Conservation (phyloP, 1,140 invertebrate species). For the Hypsibius dujardini region DNA sequence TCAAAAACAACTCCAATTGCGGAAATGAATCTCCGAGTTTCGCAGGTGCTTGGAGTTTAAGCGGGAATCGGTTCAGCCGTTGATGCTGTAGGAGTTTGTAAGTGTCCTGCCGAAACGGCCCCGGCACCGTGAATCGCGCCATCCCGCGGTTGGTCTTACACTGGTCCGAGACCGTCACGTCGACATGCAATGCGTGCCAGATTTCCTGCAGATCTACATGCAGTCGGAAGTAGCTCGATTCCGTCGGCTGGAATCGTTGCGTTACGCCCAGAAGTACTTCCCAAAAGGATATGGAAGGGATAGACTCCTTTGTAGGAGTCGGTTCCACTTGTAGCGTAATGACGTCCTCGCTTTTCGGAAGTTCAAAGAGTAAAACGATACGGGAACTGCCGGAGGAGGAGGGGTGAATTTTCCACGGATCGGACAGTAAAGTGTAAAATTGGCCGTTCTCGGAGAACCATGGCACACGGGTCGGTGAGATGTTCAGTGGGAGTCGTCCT, state of each 20-base stretch:
- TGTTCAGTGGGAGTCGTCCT: background rate
- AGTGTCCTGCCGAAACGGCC: background rate
- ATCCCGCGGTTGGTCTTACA: background rate
- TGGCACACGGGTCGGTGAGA: background rate
- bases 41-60: background rate
- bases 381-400: too few species aligned
- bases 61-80: background rate
- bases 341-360: too few species aligned
- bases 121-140: background rate
- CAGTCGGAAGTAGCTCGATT: background rate
- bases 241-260: too few species aligned
- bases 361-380: too few species aligned
- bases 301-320: too few species aligned
- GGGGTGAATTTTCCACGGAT: too few species aligned
- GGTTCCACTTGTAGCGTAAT: too few species aligned
- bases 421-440: too few species aligned
- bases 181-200: background rate
- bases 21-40: background rate
- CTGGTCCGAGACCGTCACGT: background rate
- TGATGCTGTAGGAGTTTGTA: background rate
- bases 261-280: too few species aligned
- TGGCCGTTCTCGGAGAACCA: conserved; percentile 3
- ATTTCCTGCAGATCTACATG: background rate
- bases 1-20: conserved; percentile 6
- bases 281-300: too few species aligned